These are phyloP conservation scores for Cryptotis parvus DNA, from an alignment of 2,113 vertebrate genomes.

Conservation along the genomic window DNA sequence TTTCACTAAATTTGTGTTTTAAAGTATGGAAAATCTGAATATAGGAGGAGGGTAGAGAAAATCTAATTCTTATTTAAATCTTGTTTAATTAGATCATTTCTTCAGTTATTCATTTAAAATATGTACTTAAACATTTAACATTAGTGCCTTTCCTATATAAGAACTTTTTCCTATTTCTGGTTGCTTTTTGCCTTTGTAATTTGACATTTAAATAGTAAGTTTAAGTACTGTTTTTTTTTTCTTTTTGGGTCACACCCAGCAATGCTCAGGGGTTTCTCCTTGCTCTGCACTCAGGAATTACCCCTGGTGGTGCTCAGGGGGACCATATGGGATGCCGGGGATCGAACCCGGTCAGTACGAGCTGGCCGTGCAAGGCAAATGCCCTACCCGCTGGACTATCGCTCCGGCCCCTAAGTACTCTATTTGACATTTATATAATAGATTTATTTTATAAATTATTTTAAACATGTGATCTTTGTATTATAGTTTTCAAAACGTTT, in stretches of 20 bases:
- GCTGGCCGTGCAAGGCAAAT: too few relatives aligned
- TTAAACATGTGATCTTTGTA: not conserved
- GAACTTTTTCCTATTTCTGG: not conserved
- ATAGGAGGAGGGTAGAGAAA: constrained; percentile 10
- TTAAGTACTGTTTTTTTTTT: not conserved
- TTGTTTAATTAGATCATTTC: not conserved
- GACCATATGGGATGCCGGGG: too few relatives aligned
- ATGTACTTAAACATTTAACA: too few relatives aligned
- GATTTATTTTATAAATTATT: constrained; percentile 31
- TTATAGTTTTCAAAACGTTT: constrained; percentile 48
- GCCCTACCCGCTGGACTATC: too few relatives aligned
- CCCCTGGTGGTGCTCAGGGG: too few relatives aligned
- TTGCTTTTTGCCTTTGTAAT: constrained; percentile 13
- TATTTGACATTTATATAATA: constrained; percentile 5
- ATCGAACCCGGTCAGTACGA: too few relatives aligned
- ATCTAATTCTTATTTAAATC: not conserved
- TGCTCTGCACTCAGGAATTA: too few relatives aligned
- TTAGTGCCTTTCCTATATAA: not conserved
- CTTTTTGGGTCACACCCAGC: too few relatives aligned
- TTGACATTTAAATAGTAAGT: not conserved
- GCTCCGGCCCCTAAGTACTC: too few relatives aligned
- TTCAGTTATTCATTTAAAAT: constrained; percentile 42
- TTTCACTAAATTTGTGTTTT: constrained; percentile 46
- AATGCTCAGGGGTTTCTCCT: too few relatives aligned
- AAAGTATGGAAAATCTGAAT: constrained; percentile 27